Evolutionary conservation across 2,113 vertebrate species (phyloP), one percentile per base, ranked within the genome.

Genomic region (Vireo altiloquus): DNA sequence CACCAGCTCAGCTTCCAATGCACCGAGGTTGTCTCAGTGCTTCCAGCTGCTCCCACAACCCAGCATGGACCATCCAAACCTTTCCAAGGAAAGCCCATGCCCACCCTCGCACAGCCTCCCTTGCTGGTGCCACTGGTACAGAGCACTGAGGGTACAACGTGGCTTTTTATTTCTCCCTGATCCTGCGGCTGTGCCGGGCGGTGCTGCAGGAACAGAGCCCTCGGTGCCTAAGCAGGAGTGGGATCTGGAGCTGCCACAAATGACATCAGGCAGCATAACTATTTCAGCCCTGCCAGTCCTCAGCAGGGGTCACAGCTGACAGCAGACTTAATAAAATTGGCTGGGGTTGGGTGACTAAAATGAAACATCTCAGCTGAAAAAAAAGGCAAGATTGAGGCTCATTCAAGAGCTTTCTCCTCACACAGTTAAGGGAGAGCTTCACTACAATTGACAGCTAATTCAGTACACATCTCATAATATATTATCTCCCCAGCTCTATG

Each of bases 361-460:
- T 91, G 94, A 95, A 96, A 96, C 78, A 87, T 80, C 44, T 39
- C 18, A 72, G 68, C 60, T 81, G 85, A 95, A 92, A 90, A 90
- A 77, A 70, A 11, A 61, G 13, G 54, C 65, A 60, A 87, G 83
- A 53, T 82, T 47, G 68, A 60, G 40, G 54, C 86, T 91, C 68
- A 86, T 96, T 91, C 71, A 60, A 59, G 87, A 87, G 93, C 96
- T 96, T 94, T 96, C 71, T 93, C 95, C 87, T 90, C 90, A 63
- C 22, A 84, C 52, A 47, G 91, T 92, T 95, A 88, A 46, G 95
- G 95, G 79, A 93, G 95, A 97, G 96, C 95, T 97, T 96, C 93
- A 92, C 96, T 97, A 96, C 92, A 96, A 96, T 95, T 83, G 82
- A 97, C 95, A 97, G 97, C 96, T 96, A 94, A 97, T 95, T 96